phyloP scores from a whole-genome alignment of 2,797 vertebrate genomes.

The Muscicapa comitata region DNA sequence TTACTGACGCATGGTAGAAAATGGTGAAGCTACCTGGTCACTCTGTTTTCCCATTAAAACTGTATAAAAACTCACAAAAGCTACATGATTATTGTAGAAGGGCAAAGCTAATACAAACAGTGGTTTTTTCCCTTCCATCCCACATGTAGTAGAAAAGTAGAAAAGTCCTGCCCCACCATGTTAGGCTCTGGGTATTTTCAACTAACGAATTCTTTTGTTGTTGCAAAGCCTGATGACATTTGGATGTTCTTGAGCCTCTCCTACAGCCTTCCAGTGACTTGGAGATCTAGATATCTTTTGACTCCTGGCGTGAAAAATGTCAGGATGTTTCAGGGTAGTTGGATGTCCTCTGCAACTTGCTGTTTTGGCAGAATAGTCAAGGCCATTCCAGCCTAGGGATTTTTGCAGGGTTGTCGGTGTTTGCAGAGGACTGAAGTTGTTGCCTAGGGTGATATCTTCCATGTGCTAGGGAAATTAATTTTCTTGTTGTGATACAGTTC shows the following conservation, averaged over 20 bases:
- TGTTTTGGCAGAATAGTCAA: neutral
- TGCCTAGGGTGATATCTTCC: neutral
- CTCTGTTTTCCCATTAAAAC: neutral
- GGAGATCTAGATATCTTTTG: neutral
- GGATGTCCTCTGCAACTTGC: neutral
- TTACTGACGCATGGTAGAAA: neutral
- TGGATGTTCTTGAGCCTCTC: neutral
- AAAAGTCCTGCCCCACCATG: neutral
- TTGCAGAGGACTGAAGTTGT: neutral
- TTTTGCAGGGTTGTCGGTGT: neutral
- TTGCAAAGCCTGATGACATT: neutral
- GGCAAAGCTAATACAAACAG: neutral
- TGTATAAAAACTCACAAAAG: neutral
- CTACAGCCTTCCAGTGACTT: neutral
- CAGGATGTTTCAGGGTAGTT: neutral
- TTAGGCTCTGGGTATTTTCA: neutral
- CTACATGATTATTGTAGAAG: neutral
- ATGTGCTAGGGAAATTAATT: neutral
- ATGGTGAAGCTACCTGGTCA: fast-evolving
- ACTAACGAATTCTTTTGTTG: neutral
- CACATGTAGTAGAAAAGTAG: neutral
- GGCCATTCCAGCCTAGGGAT: neutral
- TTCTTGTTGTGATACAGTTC: neutral
- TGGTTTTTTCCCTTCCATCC: neutral
- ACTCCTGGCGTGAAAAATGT: neutral